These are phyloP conservation scores for Drosophila kepulauana DNA, from an alignment of 1,140 invertebrate species.

Conservation along the genomic window DNA sequence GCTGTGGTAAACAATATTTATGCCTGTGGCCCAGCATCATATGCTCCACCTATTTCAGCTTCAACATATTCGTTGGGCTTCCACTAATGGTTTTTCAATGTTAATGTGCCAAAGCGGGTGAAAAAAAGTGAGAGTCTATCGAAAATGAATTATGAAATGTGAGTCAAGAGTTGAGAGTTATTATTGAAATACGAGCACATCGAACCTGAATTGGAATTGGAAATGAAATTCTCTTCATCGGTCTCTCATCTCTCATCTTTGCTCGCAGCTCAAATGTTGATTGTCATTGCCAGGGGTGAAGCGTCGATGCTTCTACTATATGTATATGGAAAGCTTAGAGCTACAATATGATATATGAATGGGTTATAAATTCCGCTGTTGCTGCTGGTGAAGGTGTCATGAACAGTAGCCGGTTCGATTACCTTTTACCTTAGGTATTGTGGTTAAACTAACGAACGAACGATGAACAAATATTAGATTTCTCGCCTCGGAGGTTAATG, in stretches of 20 bases:
- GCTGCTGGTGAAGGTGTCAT: conserved; percentile 25
- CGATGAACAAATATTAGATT: conserved; percentile 6
- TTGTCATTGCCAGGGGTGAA: conserved; percentile 42
- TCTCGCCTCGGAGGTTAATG: conserved; percentile 12
- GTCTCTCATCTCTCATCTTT: neutral
- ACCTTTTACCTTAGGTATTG: conserved; percentile 15
- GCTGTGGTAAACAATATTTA: conserved; percentile 58
- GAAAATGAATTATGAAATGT: conserved; percentile 71
- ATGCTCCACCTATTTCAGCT: conserved; percentile 32
- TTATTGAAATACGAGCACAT: conserved; percentile 50
- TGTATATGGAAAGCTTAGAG: conserved; percentile 21
- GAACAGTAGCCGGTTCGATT: conserved; percentile 33
- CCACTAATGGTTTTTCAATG: conserved; percentile 70
- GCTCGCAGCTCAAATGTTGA: conserved; percentile 32
- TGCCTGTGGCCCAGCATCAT: conserved; percentile 35
- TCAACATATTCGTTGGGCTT: conserved; percentile 30
- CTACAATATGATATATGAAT: conserved; percentile 37
- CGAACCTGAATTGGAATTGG: conserved; percentile 23
- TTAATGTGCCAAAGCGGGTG: conserved; percentile 56
- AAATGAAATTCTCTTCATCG: conserved; percentile 10
- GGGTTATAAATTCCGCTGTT: conserved; percentile 20
- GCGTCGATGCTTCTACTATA: neutral
- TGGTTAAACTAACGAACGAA: conserved; percentile 24
- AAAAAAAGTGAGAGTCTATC: conserved; percentile 71
- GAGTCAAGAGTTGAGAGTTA: conserved; percentile 56